Base-by-base conservation (phyloP, 2,888 invertebrate species). In the Hirtodrosophila confusa region DNA sequence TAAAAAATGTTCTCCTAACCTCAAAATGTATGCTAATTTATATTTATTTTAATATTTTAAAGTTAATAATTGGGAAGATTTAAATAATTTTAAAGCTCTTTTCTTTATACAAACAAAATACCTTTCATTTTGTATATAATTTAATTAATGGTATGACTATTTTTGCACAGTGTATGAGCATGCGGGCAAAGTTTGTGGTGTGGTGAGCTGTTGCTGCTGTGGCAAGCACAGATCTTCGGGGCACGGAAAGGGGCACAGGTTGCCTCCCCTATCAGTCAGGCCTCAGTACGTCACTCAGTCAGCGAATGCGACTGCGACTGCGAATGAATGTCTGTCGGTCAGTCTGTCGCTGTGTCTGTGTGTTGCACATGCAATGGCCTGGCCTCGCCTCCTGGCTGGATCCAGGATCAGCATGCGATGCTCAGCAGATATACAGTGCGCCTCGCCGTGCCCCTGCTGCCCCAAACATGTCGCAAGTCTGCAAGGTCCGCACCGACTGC, bases 371-470 rank as follows among this genome's bases (percentile, higher is more conserved):
- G 85, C 87, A 85, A 80, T 56, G 74, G 68, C 40, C 45, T 35
- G 27, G 80, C 35, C 76, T 86, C 79, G 79, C 83, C 86, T 70
- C 70, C 79, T 74, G 60, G 43, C 45, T 58, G 74, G 45, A 41
- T 48, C 50, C 75, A 75, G 83, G 84, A 88, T 88, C 88, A 85
- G 88, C 90, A 90, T 88, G 89, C 88, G 84, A 89, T 88, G 78
- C 65, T 40, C 56, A 65, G 33, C 57, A 61, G 64, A 75, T 78
- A 67, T 51, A 35, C 54, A 57, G 24, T 47, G 41, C 56, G 49
- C 54, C 54, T 17, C 63, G 67, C 50, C 54, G 58, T 43, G 31
- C 27, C 10, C 17, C 9, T 27, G 27, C 8, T 17, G 23, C 27
- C 12, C 27, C 0, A 17, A 17, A 17, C 17, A 17, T 17, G 17